Base-by-base conservation (phyloP, 2,113 vertebrate genomes). In the Charadrius vociferus region DNA sequence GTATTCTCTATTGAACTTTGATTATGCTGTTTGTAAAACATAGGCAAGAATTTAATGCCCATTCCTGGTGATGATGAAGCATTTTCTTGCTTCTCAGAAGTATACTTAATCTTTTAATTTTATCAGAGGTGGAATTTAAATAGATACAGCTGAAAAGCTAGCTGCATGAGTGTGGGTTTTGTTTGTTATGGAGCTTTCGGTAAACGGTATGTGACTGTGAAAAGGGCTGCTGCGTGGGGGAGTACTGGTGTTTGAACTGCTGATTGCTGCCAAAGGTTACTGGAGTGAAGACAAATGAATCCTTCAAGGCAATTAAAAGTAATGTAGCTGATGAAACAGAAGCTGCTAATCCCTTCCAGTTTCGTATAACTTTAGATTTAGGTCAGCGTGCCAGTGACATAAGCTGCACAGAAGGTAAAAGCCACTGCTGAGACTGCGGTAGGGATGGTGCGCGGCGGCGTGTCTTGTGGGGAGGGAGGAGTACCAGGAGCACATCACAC, bases 1-100 rank as follows among this genome's bases (percentile, higher is more conserved):
- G 90, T 90, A 90, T 94, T 96, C 53, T 96, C 63, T 90, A 52
- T 70, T 93, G 91, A 96, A 95, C 91, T 97, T 97, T 90, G 83
- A 93, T 95, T 97, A 88, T 93, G 59, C 50, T 90, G 91, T 91
- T 96, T 88, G 79, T 94, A 93, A 96, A 95, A 92, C 75, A 91
- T 1, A 85, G 81, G 75, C 91, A 86, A 50, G 74, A 75, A 83
- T 93, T 83, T 90, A 93, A 52, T 81, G 41, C 73, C 45, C 62
- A n/a, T 87, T 79, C 89, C n/a, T 88, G 26, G 30, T 94, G 45
- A 53, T 91, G 79, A 96, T 86, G 74, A 92, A 81, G 77, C 45
- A 61, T 72, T 83, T 95, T 82, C 39, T 84, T 67, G 39, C 34
- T 56, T 78, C 84, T 93, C 77, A 82, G 93, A 88, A 94, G 84